Percentiles rank a stretch among this genome's conserved stretches.
Conservation (phyloP, 2,888 invertebrate genomes). For the Bugulina stolonifera region DNA sequence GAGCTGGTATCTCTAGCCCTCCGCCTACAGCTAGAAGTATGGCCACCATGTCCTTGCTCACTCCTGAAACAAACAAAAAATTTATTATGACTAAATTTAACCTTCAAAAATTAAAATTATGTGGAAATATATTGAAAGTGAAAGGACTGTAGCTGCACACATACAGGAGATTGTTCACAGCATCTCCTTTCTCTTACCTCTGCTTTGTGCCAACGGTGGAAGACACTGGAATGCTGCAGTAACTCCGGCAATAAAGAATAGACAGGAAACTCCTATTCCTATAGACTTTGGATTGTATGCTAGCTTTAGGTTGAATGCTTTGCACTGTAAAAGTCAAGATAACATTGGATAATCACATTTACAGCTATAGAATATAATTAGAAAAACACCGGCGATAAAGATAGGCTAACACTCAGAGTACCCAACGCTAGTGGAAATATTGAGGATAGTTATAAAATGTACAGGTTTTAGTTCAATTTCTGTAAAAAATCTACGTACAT, state of each 20-base stretch:
- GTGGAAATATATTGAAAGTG: not conserved
- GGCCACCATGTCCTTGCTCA: conserved; percentile 11
- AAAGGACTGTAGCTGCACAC: not conserved
- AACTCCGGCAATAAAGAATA: not conserved
- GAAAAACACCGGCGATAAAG: too few species aligned
- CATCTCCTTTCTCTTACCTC: not conserved
- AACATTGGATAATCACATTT: too few species aligned
- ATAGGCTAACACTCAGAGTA: too few species aligned
- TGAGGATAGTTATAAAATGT: too few species aligned
- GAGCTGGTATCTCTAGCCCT: conserved; percentile 27
- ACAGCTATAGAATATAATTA: too few species aligned
- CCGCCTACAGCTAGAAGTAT: conserved; percentile 29
- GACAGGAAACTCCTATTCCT: not conserved
- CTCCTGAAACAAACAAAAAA: conserved; percentile 1
- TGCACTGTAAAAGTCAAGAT: not conserved
- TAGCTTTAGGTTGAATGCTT: not conserved
- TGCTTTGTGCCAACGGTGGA: not conserved
- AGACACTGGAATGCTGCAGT: not conserved
- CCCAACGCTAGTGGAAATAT: too few species aligned
- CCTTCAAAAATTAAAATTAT: not conserved
- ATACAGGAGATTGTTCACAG: too few species aligned
- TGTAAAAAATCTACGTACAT: too few species aligned
- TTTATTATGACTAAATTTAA: too few species aligned
- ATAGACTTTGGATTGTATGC: conserved; percentile 3
- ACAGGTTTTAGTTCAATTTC: too few species aligned